Base-by-base conservation (phyloP, 1,140 invertebrate species). In the Coenobita brevimanus region DNA sequence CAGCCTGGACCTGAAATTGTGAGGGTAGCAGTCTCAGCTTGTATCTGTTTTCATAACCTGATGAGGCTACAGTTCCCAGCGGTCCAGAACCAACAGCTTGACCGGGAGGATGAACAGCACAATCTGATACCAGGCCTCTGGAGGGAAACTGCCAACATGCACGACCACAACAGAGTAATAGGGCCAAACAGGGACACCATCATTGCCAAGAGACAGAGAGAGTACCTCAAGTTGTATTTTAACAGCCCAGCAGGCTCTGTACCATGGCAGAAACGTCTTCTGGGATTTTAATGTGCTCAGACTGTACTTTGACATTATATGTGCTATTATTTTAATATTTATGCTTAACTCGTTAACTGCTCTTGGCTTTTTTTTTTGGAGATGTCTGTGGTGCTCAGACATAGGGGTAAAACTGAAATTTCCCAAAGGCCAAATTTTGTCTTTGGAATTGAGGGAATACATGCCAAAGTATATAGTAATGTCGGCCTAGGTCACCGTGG, bases 61-160 rank as follows among this genome's bases (percentile, higher is more conserved):
- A 80, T 80, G 76, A 50, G 50, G 43, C 54, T 27, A 43, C 3
- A 54, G 43, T 80, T 57, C 76, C 43, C 76, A 57, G 76, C 33
- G 46, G 46, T 80, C 13, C 76, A 80, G 76, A 80, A 80, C 76
- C 76, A 80, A 54, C 76, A 27, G 50, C 76, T 80, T 2, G 76
- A 80, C n/a, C 3, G 76, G 24, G 43, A 80, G 76, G 30, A 57
- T 50, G n/a, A 17, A 36, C 54, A 50, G 27, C 33, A 54, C 15
- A 54, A 80, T 13, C 33, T 76, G 8, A n/a, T 76, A 17, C 24
- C 73, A 76, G 73, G 38, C 38, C 33, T 41, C n/a, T 76, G 36
- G 73, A 3, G 73, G 46, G 36, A 76, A 24, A n/a, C 33, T 4
- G 3, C 33, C 46, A 3, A 76, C 73, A 43, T 76, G 73, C 4